These are phyloP conservation scores for Aproaerema taeniolella DNA, from an alignment of 2,888 invertebrate species.

Conservation along the genomic window DNA sequence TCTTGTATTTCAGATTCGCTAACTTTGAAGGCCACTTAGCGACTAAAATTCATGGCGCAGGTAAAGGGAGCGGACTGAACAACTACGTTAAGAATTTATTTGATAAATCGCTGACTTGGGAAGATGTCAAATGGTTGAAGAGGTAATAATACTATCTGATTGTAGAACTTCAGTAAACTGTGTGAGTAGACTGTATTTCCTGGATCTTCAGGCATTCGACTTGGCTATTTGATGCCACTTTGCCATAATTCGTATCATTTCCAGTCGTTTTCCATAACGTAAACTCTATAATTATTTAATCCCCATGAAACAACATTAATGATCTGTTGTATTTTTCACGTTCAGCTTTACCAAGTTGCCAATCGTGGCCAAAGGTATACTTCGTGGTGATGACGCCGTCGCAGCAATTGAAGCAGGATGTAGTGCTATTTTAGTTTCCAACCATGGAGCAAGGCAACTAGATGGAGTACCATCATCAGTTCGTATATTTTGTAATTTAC, in stretches of 20 bases:
- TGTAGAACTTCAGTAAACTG: too few species aligned
- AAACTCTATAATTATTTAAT: neutral
- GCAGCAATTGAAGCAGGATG: constrained; percentile 86
- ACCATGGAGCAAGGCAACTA: constrained; percentile 95
- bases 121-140: constrained; percentile 91
- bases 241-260: too few species aligned
- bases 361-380: constrained; percentile 90
- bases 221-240: too few species aligned
- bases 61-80: constrained; percentile 85
- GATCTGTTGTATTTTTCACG: constrained; percentile 21
- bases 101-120: constrained; percentile 90
- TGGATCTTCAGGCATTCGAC: too few species aligned
- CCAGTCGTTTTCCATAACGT: too few species aligned
- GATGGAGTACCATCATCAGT: constrained; percentile 91
- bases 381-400: constrained; percentile 91
- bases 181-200: too few species aligned
- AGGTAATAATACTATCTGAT: constrained; percentile 67
- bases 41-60: constrained; percentile 62
- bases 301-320: too few species aligned
- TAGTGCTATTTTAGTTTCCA: constrained; percentile 91
- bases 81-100: constrained; percentile 87
- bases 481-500: too few species aligned
- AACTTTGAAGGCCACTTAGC: constrained; percentile 83
- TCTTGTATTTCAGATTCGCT: constrained; percentile 79
- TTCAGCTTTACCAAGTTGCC: constrained; percentile 86